phyloP scores from a whole-genome alignment of 2,113 vertebrate genomes.

The Serinus canaria region DNA sequence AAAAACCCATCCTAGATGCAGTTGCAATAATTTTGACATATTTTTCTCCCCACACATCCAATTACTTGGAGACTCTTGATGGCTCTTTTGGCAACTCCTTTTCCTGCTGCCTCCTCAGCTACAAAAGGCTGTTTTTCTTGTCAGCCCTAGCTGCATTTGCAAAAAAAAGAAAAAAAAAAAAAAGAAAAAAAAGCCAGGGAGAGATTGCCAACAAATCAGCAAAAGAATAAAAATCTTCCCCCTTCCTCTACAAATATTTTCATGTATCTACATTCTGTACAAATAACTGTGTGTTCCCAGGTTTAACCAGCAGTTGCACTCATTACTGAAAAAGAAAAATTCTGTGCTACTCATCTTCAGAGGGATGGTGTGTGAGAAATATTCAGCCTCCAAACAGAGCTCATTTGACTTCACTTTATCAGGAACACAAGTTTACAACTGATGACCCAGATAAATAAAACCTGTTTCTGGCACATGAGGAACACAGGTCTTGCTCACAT shows the following conservation, averaged over 20 bases:
- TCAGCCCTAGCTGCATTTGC: not conserved
- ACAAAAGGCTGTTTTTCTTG: constrained; percentile 1
- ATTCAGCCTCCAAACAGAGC: not conserved
- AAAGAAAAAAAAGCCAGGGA: not conserved
- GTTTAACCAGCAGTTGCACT: not conserved
- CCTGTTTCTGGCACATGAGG: not conserved
- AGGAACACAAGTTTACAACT: not conserved
- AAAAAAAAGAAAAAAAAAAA: not conserved
- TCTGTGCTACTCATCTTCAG: not conserved
- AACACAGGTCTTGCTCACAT: not conserved
- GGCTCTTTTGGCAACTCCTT: not conserved
- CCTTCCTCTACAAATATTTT: not conserved
- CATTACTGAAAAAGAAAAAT: not conserved
- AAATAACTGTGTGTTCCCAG: not conserved
- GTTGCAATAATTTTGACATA: not conserved
- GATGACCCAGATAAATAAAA: not conserved
- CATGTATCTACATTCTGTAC: not conserved
- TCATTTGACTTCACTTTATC: not conserved
- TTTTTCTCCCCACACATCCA: not conserved
- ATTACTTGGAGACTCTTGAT: not conserved
- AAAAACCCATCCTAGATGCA: not conserved
- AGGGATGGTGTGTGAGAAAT: not conserved
- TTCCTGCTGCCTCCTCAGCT: not conserved
- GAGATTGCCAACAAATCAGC: not conserved
- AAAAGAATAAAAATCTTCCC: not conserved